Evolutionary conservation across 2,797 vertebrate genomes (phyloP), one percentile per base, ranked within the genome.

Genomic region (Acanthurus lineatus): DNA sequence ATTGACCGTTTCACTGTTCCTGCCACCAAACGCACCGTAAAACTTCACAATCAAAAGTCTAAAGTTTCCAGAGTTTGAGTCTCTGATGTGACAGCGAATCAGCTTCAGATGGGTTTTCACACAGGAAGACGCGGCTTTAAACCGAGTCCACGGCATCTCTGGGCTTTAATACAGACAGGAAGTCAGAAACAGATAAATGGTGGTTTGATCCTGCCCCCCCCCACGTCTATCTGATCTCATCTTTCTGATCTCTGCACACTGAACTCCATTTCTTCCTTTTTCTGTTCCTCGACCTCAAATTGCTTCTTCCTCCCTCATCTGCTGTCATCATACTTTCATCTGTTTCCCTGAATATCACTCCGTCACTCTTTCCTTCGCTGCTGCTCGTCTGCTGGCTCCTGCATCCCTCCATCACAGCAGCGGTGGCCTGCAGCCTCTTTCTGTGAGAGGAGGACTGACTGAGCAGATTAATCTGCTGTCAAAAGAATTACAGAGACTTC

Each of bases 251-350:
- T 83, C 72, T 59, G 32, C 35, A 56, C 22, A 14, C 51, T 53
- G 15, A 61, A 40, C 67, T 83, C 59, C 61, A 76, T 77, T 77
- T 77, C 35, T 54, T 75, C 17, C 44, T 17, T 63, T 61, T 28
- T 54, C 71, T 57, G 42, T 48, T 67, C 73, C 73, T 40, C 51
- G 1, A 69, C 69, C 53, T 81, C 60, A 81, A 73, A 86, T 67
- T 66, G 64, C 72, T 51, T 58, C 57, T 77, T 65, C 42, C 48
- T 78, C 81, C 49, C 19, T 87, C 82, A 69, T 79, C 78, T 20
- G 68, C 61, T 9, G 77, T 67, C 71, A 73, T 79, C 81, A 71
- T 16, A 71, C 83, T 83, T 84, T 76, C 49, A 81, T 83, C 70
- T 69, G 16, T 71, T 71, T 86, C 82, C 47, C 77, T 51, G 78